These are phyloP conservation scores for Acropternis orthonyx DNA, from an alignment of 2,797 vertebrate species.

Conservation along the genomic window DNA sequence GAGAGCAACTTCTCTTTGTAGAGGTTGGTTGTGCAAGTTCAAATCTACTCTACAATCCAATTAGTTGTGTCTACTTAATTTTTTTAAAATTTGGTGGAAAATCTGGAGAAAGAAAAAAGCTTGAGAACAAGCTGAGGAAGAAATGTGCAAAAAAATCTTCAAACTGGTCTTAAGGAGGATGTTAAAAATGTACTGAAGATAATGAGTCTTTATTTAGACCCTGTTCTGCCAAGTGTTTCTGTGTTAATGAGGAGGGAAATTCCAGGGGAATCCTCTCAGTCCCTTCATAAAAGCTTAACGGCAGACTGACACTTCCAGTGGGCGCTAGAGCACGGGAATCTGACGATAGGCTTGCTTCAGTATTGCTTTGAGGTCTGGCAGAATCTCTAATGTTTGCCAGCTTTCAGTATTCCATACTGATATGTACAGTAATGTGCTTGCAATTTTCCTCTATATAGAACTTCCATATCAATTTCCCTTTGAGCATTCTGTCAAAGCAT, in stretches of 20 bases:
- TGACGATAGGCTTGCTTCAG: not conserved
- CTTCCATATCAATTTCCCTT: not conserved
- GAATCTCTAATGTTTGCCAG: not conserved
- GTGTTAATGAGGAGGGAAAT: not conserved
- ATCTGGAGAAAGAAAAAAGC: not conserved
- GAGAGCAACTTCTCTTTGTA: not conserved
- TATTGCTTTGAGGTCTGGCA: not conserved
- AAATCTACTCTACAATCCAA: not conserved
- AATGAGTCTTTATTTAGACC: not conserved
- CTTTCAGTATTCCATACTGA: not conserved
- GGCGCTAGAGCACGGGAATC: too few relatives aligned
- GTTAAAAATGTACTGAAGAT: not conserved
- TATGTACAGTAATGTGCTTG: not conserved
- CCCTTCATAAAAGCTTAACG: not conserved
- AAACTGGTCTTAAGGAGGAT: not conserved
- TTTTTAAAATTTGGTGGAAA: not conserved
- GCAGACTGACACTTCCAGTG: not conserved
- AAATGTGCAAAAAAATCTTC: not conserved
- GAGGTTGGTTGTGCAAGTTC: not conserved
- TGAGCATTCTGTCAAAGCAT: not conserved
- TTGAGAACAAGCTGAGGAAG: not conserved
- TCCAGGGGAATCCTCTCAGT: not conserved
- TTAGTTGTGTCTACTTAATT: not conserved
- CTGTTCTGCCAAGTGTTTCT: not conserved
- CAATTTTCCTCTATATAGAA: not conserved